Evolutionary conservation across 1,140 invertebrate genomes (phyloP).

Genomic region (Drosophila biarmipes): DNA sequence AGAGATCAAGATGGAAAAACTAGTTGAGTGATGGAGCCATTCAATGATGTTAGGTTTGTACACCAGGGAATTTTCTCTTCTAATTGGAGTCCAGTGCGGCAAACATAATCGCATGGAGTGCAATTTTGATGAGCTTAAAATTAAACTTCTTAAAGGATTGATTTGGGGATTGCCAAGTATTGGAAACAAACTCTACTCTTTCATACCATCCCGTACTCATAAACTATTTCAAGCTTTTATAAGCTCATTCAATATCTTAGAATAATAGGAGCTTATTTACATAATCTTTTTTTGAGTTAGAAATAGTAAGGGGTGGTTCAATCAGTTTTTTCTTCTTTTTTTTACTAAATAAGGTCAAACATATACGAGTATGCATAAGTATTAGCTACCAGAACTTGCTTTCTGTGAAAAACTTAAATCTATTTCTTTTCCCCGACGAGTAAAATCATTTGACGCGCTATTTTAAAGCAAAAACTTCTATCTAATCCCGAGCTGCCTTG

Average conservation of each 20-base stretch:
- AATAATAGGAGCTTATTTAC: too few species aligned
- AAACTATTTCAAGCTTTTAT: background rate
- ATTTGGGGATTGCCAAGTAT: background rate
- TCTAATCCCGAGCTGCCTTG: conserved; percentile 33
- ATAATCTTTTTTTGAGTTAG: too few species aligned
- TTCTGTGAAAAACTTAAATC: background rate
- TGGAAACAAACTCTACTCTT: too few species aligned
- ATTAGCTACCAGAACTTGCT: too few species aligned
- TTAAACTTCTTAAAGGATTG: conserved; percentile 7
- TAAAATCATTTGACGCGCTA: conserved; percentile 21
- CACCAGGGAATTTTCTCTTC: conserved; percentile 1
- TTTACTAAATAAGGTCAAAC: too few species aligned
- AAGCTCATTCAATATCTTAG: too few species aligned
- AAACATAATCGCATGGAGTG: background rate
- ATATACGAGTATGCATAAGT: too few species aligned
- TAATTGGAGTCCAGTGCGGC: conserved; percentile 23
- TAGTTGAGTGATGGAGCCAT: conserved; percentile 10
- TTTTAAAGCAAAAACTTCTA: background rate
- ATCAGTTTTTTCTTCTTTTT: too few species aligned
- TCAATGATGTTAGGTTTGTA: conserved; percentile 19
- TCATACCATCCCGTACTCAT: background rate
- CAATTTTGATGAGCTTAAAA: conserved; percentile 12
- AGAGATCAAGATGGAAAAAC: conserved; percentile 13
- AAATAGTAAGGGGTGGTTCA: too few species aligned
- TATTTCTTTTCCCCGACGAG: background rate